Evolutionary conservation across 2,797 vertebrate species (phyloP).

Genomic region (Capromys pilorides): DNA sequence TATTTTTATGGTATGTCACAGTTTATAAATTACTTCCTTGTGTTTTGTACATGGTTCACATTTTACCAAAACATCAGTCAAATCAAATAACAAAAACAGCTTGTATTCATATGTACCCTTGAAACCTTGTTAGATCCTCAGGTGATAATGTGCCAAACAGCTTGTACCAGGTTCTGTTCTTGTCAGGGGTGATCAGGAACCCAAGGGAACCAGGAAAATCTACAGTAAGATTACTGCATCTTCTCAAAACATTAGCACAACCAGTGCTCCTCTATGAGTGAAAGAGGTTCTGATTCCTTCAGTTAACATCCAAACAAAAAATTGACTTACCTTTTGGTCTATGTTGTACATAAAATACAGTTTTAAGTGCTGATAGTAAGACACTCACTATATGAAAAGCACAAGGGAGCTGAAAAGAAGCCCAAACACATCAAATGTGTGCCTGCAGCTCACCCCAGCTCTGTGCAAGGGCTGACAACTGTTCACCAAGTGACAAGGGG

Average conservation of each 20-base stretch:
- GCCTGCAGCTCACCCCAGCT: background rate
- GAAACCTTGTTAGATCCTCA: background rate
- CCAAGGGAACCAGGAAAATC: background rate
- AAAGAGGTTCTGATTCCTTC: background rate
- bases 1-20: background rate
- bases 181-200: background rate
- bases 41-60: background rate
- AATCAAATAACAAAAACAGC: background rate
- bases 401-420: background rate
- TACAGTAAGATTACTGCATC: background rate
- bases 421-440: background rate
- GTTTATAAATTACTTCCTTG: background rate
- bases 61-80: background rate
- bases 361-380: background rate
- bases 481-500: background rate
- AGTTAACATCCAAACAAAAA: background rate
- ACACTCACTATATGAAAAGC: background rate
- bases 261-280: background rate
- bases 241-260: background rate
- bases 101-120: background rate
- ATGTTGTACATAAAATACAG: background rate
- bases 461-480: background rate
- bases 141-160: background rate
- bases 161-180: background rate
- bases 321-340: background rate